These are phyloP conservation scores for Pinna nobilis DNA, from an alignment of 1,140 invertebrate species.

Conservation along the genomic window DNA sequence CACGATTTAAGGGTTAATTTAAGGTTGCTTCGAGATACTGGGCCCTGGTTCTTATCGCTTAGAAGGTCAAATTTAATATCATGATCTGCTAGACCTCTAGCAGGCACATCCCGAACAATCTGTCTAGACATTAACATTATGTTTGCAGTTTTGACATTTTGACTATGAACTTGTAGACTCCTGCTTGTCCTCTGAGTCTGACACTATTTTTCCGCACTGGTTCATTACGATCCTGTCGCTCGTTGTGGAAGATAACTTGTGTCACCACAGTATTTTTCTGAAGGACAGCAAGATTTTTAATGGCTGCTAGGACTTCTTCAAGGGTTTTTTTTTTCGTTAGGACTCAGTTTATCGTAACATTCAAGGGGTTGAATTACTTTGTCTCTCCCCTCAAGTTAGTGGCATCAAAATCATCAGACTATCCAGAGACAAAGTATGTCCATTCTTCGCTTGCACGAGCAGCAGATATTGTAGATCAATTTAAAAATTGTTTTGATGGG, in stretches of 20 bases:
- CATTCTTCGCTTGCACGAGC: too few species aligned
- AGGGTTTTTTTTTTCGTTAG: slow-evolving; percentile 28
- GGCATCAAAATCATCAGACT: too few species aligned
- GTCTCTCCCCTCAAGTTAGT: too few species aligned
- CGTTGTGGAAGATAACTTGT: slow-evolving; percentile 39
- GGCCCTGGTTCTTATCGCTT: slow-evolving; percentile 39
- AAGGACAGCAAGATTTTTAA: slow-evolving; percentile 38
- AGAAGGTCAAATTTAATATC: slow-evolving; percentile 45
- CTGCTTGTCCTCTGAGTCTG: slow-evolving; percentile 30
- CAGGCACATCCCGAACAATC: slow-evolving; percentile 34
- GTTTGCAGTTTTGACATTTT: slow-evolving; percentile 24
- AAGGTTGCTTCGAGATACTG: too few species aligned
- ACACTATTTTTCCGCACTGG: slow-evolving; percentile 36
- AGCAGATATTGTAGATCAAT: too few species aligned
- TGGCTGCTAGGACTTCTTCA: slow-evolving; percentile 40
- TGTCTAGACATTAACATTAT: slow-evolving; percentile 35
- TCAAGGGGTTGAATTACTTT: slow-evolving; percentile 48
- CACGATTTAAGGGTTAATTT: too few species aligned
- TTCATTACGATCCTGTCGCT: slow-evolving; percentile 47
- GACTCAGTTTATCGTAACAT: slow-evolving; percentile 47
- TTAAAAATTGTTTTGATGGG: too few species aligned
- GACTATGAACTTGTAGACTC: slow-evolving; percentile 35
- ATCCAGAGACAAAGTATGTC: too few species aligned
- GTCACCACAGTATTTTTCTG: slow-evolving; percentile 50
- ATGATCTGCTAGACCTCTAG: slow-evolving; percentile 7